Conservation (phyloP, 1,140 invertebrate species). For the Penaeus indicus region DNA sequence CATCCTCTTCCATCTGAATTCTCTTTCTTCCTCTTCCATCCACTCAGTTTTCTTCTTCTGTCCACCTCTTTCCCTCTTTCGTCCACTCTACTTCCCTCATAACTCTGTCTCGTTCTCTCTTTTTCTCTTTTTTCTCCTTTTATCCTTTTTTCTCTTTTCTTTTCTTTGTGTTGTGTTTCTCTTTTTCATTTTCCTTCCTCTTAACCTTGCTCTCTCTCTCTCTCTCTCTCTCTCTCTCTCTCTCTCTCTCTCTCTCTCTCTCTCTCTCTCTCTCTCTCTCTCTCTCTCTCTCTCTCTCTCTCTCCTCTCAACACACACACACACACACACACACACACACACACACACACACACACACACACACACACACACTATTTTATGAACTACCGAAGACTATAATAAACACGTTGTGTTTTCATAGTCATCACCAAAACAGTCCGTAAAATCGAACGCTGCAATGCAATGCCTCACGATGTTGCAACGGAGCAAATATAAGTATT, state of each 20-base stretch:
- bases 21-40: conserved; percentile 3
- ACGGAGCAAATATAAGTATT: too few relatives aligned
- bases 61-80: conserved; percentile 17
- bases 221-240: conserved; percentile 21
- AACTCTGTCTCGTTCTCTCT: neutral
- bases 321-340: too few relatives aligned
- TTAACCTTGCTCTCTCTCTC: conserved; percentile 12
- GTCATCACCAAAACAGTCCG: too few relatives aligned
- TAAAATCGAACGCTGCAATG: too few relatives aligned
- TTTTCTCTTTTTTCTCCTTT: neutral
- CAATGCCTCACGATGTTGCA: too few relatives aligned
- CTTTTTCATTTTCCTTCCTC: neutral
- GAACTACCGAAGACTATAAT: too few relatives aligned
- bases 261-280: conserved; percentile 1
- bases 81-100: neutral
- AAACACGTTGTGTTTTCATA: too few relatives aligned
- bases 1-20: neutral
- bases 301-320: neutral
- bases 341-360: too few relatives aligned
- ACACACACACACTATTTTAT: too few relatives aligned
- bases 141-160: neutral
- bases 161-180: neutral
- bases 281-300: conserved; percentile 32
- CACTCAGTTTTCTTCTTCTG: neutral
- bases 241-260: conserved; percentile 14